These are phyloP conservation scores for Choreutis nemorana DNA, from an alignment of 2,888 invertebrate species.

Conservation along the genomic window DNA sequence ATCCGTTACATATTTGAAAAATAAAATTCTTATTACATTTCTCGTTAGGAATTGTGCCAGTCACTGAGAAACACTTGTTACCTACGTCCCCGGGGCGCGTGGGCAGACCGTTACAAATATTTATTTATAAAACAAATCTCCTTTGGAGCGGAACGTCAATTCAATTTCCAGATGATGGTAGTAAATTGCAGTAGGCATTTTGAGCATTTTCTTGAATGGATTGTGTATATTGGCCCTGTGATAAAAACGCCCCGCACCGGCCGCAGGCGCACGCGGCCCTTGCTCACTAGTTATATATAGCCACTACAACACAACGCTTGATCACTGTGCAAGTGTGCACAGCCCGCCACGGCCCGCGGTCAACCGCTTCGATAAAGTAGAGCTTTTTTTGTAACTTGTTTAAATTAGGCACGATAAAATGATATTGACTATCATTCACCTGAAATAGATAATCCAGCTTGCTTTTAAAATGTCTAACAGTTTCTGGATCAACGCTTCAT, in stretches of 20 bases:
- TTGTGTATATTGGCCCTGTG: slow-evolving; percentile 37
- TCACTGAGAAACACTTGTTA: too few relatives aligned
- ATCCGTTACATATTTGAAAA: too few relatives aligned
- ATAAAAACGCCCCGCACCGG: slow-evolving; percentile 21
- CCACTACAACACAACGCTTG: too few relatives aligned
- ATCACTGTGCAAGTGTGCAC: too few relatives aligned
- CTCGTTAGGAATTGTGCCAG: too few relatives aligned
- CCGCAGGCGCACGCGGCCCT: slow-evolving; percentile 34
- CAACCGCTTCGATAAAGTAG: slow-evolving; percentile 19
- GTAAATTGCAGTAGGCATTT: slow-evolving; percentile 16
- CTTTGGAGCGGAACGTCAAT: slow-evolving; percentile 1
- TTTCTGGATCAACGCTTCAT: too few relatives aligned
- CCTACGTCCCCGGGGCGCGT: too few relatives aligned
- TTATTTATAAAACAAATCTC: too few relatives aligned
- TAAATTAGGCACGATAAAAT: slow-evolving; percentile 26
- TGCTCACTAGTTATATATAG: slow-evolving; percentile 58
- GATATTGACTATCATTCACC: slow-evolving; percentile 42
- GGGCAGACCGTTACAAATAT: too few relatives aligned
- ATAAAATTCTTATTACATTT: too few relatives aligned
- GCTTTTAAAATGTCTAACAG: too few relatives aligned
- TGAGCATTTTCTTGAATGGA: slow-evolving; percentile 33
- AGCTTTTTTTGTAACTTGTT: background rate
- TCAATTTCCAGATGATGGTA: slow-evolving; percentile 7
- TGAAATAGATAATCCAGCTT: too few relatives aligned
- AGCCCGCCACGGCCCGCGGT: slow-evolving; percentile 34